Evolutionary conservation across 1,140 invertebrate species (phyloP).

Genomic region (Solen grandis): DNA sequence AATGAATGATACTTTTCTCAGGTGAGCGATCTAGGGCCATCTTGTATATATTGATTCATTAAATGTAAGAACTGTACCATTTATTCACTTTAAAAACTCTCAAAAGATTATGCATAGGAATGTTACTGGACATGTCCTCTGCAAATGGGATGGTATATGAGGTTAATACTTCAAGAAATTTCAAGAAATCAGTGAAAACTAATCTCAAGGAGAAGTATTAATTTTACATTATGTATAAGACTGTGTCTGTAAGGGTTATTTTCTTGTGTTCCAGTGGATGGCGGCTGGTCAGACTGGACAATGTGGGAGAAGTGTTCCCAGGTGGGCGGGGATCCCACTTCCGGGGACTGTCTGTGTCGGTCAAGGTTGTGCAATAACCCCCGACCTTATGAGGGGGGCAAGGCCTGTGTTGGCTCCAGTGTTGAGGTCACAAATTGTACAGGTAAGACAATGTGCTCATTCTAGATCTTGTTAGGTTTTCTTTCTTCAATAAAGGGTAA

Average conservation of each 20-base stretch:
- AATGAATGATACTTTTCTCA: too few species aligned
- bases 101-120: too few species aligned
- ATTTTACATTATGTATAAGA: not conserved
- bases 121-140: too few species aligned
- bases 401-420: slow-evolving; percentile 72
- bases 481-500: not conserved
- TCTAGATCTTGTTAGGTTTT: not conserved
- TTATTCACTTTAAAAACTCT: too few species aligned
- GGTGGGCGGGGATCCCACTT: slow-evolving; percentile 73
- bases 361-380: slow-evolving; percentile 77
- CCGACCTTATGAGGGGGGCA: slow-evolving; percentile 70
- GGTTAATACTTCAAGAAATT: too few species aligned
- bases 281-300: slow-evolving; percentile 86
- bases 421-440: slow-evolving; percentile 83
- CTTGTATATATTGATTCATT: too few species aligned
- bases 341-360: slow-evolving; percentile 86
- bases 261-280: slow-evolving; percentile 85
- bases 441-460: too few species aligned
- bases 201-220: too few species aligned
- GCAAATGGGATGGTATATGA: too few species aligned
- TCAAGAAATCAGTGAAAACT: too few species aligned
- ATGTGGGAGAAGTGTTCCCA: slow-evolving; percentile 82
- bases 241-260: not conserved
- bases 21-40: too few species aligned
- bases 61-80: too few species aligned